Base-by-base conservation (phyloP, 2,888 invertebrate genomes). In the Bugula neritina region DNA sequence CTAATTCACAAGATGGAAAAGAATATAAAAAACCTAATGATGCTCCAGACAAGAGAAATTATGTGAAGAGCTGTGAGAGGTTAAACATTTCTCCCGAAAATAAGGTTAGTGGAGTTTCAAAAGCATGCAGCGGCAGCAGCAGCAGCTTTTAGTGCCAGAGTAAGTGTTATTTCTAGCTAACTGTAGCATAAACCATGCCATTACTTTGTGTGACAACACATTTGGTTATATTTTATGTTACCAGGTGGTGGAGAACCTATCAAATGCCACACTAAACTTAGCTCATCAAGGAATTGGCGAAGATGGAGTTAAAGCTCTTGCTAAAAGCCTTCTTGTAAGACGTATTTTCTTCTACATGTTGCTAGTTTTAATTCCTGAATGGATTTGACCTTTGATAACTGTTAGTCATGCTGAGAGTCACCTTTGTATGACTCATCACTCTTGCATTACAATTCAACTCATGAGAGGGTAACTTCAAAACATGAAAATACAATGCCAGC, bases 301-400 rank as follows among this genome's bases (percentile, higher is more conserved):
- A 1, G 71, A 71, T 2, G 79, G 81, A 35, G 77, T 77, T 70
- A 78, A 79, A 69, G 82, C 82, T 1, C 72, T 83, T 17, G 78
- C 79, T 17, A 76, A 77, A 63, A 80, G 79, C 1, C 73, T 83
- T 0, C 70, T 76, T 77, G 82, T 82, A 74, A 73, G 74, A 3
- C 10, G 23, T 17, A 52, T 52, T 52, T 17, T 52, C 52, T 52
- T 21, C 21, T 52, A 52, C n/a, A n/a, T n/a, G 52, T 52, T 52
- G 21, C 13, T 52, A 52, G 13, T 17, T 17, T 52, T 10, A 52
- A 17, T 21, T 52, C 52, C 21, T 52, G 52, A 21, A 17, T 52
- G 10, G 52, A 17, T 52, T 17, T 52, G 52, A 21, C 52, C 52
- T 21, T 17, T 52, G 52, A 17, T 52, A 21, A 10, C 52, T 52